phyloP scores from a whole-genome alignment of 2,797 vertebrate species.

The Craterocephalus amniculus region DNA sequence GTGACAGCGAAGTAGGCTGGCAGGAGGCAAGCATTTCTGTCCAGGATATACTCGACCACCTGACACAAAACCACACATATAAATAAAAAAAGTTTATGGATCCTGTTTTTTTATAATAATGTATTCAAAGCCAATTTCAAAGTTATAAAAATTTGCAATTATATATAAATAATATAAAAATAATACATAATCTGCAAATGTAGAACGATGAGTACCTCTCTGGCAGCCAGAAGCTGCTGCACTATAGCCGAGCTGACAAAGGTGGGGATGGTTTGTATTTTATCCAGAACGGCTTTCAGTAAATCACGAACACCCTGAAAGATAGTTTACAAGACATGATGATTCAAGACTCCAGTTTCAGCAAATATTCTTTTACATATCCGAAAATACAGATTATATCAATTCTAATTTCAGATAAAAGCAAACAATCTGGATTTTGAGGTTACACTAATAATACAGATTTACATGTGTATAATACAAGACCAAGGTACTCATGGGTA shows the following conservation, averaged over 20 bases:
- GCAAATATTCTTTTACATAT: not conserved
- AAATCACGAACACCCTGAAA: conserved; percentile 94
- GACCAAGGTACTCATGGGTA: not conserved
- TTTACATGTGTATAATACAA: not conserved
- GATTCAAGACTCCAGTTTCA: not conserved
- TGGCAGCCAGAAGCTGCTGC: conserved; percentile 93
- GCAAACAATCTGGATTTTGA: not conserved
- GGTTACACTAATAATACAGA: not conserved
- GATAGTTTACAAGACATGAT: conserved; percentile 2
- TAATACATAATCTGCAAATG: too few relatives aligned
- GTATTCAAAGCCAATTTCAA: not conserved
- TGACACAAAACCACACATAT: conserved; percentile 53
- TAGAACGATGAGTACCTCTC: conserved; percentile 83
- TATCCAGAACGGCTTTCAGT: conserved; percentile 94
- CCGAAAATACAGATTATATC: not conserved
- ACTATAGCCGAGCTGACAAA: conserved; percentile 97
- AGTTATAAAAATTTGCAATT: not conserved
- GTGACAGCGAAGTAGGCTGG: conserved; percentile 97
- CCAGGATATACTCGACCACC: conserved; percentile 98
- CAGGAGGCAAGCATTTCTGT: conserved; percentile 96
- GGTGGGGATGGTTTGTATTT: conserved; percentile 94
- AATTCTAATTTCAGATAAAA: not conserved
- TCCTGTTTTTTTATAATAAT: not conserved
- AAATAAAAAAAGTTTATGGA: not conserved
- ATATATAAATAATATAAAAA: too few relatives aligned